Percentiles rank a stretch among this genome's conserved stretches.
phyloP scores from a whole-genome alignment of 2,797 vertebrate species.

The Betta splendens region DNA sequence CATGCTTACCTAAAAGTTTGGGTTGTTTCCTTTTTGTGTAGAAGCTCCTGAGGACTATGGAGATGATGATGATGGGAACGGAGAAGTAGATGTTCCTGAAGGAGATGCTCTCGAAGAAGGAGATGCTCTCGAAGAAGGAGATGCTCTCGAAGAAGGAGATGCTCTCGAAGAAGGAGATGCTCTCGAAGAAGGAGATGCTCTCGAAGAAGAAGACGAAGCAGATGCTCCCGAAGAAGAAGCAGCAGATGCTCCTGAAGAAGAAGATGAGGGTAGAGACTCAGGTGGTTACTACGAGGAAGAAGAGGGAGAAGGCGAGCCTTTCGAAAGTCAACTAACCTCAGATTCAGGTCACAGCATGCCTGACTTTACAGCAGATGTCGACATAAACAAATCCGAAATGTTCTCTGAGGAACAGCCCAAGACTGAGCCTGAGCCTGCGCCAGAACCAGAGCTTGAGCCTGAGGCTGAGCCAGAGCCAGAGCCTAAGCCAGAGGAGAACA shows the following conservation, averaged over 20 bases:
- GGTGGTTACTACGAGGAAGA: slow-evolving; percentile 73
- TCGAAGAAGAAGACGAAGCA: slow-evolving; percentile 71
- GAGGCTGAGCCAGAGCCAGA: too few relatives aligned
- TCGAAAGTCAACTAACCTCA: slow-evolving; percentile 48
- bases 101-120: too few relatives aligned
- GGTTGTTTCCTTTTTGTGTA: not conserved
- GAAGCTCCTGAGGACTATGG: slow-evolving; percentile 50
- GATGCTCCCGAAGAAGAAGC: too few relatives aligned
- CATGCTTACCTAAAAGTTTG: not conserved
- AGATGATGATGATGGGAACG: slow-evolving; percentile 5
- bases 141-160: too few relatives aligned
- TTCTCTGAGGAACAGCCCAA: slow-evolving; percentile 41
- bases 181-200: slow-evolving; percentile 35
- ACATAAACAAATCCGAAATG: slow-evolving; percentile 27
- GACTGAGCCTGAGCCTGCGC: not conserved
- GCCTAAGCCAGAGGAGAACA: not conserved
- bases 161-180: too few relatives aligned
- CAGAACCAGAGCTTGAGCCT: too few relatives aligned
- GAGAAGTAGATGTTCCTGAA: too few relatives aligned
- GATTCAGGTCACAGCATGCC: slow-evolving; percentile 46
- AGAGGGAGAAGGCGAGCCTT: slow-evolving; percentile 57
- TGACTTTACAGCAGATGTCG: slow-evolving; percentile 64
- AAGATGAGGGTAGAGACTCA: slow-evolving; percentile 71
- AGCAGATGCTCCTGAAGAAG: slow-evolving; percentile 47
- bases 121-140: slow-evolving; percentile 56